These are phyloP conservation scores for Plebejus anna DNA, from an alignment of 2,888 invertebrate species.

Conservation along the genomic window DNA sequence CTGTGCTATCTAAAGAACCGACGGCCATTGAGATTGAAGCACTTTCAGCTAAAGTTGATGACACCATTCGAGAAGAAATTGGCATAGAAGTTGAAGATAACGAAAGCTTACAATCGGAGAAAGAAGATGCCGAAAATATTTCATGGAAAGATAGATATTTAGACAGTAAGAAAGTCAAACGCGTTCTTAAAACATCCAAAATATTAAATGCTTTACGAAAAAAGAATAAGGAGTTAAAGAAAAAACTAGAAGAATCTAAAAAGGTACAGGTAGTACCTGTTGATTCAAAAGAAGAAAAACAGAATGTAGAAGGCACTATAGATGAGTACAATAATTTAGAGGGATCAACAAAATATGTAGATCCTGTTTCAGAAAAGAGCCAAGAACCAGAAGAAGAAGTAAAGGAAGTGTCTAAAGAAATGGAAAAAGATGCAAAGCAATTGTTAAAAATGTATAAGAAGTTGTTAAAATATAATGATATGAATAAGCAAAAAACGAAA, in stretches of 20 bases:
- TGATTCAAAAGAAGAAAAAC: slow-evolving; percentile 41
- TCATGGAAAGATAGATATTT: slow-evolving; percentile 82
- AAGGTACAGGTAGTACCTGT: slow-evolving; percentile 36
- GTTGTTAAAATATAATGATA: slow-evolving; percentile 64
- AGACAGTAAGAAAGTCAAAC: slow-evolving; percentile 80
- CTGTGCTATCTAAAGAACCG: slow-evolving; percentile 67
- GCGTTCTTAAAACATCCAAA: slow-evolving; percentile 69
- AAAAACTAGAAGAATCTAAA: slow-evolving; percentile 57
- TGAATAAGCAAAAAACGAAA: slow-evolving; percentile 45
- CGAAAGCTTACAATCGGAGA: slow-evolving; percentile 38
- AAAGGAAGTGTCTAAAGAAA: slow-evolving; percentile 42
- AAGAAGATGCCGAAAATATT: slow-evolving; percentile 38
- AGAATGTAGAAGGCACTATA: slow-evolving; percentile 68
- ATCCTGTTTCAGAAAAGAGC: slow-evolving; percentile 50
- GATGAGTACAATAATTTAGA: slow-evolving; percentile 76
- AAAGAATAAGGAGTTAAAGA: slow-evolving; percentile 75
- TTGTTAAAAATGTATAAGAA: slow-evolving; percentile 72
- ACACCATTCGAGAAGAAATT: slow-evolving; percentile 59
- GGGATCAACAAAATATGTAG: slow-evolving; percentile 60
- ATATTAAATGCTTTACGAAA: slow-evolving; percentile 81
- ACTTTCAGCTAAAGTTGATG: slow-evolving; percentile 70
- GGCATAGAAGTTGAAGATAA: slow-evolving; percentile 51
- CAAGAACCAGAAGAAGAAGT: slow-evolving; percentile 34
- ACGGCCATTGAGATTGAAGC: slow-evolving; percentile 68
- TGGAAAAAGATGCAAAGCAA: slow-evolving; percentile 71